A percentile compares a stretch with the other conserved stretches of the same genome.
Conservation (phyloP, 2,888 invertebrate species). For the Tinea trinotella region DNA sequence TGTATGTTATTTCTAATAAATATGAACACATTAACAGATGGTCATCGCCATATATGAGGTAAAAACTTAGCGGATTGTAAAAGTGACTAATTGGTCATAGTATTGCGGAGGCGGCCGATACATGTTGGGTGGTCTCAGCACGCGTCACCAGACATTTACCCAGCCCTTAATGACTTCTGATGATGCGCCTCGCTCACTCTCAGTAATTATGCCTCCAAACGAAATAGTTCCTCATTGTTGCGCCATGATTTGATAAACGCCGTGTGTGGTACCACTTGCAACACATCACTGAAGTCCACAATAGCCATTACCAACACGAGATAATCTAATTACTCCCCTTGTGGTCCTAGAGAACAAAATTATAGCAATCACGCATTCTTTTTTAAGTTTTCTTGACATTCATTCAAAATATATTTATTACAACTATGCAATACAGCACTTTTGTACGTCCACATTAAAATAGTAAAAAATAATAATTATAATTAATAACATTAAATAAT, state of each 20-base stretch:
- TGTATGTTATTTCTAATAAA: no score
- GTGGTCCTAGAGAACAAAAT: background rate
- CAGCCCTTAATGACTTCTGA: slow-evolving; percentile 46
- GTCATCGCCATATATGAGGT: no score
- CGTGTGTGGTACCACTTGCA: slow-evolving; percentile 39
- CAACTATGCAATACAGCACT: no score
- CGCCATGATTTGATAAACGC: slow-evolving; percentile 40
- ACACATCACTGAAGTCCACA: background rate
- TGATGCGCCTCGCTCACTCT: slow-evolving; percentile 31
- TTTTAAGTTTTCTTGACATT: background rate
- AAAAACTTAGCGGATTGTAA: slow-evolving; percentile 7
- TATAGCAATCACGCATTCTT: background rate
- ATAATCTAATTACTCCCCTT: background rate
- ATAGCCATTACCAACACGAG: slow-evolving; percentile 10
- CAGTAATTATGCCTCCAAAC: slow-evolving; percentile 52
- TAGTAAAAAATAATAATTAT: no score
- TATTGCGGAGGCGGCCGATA: slow-evolving; percentile 12
- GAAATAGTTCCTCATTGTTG: slow-evolving; percentile 50
- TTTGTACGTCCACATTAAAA: no score
- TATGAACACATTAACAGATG: no score
- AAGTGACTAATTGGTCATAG: slow-evolving; percentile 7
- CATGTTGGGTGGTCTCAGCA: slow-evolving; percentile 43
- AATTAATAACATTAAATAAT: no score
- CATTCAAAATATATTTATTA: background rate
- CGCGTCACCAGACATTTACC: slow-evolving; percentile 33